These are phyloP conservation scores for Sorex maritimensis DNA, from an alignment of 2,797 vertebrate species.

Conservation along the genomic window DNA sequence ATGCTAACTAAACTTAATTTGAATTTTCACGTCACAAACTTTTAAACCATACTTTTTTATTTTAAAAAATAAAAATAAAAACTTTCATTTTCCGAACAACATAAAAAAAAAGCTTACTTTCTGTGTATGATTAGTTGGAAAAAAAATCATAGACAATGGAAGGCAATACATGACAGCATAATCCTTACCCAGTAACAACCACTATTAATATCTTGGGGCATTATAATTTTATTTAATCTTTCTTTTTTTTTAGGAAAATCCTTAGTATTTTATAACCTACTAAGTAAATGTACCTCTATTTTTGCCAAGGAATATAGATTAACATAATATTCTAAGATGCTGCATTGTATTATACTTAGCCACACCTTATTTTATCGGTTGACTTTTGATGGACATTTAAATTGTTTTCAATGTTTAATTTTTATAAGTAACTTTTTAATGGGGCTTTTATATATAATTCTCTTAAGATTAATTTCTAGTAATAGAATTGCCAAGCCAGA, in stretches of 20 bases:
- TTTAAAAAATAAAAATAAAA: neutral
- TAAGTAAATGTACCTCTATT: neutral
- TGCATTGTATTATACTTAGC: slow-evolving; percentile 19
- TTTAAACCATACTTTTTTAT: neutral
- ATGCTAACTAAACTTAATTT: neutral
- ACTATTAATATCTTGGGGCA: neutral
- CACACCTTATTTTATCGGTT: neutral
- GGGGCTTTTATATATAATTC: neutral
- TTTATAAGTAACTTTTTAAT: neutral
- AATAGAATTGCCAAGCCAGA: neutral
- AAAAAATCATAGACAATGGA: neutral
- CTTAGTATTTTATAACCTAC: neutral
- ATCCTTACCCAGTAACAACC: neutral
- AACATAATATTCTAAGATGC: neutral
- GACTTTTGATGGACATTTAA: neutral
- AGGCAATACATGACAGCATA: neutral
- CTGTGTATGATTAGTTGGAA: neutral
- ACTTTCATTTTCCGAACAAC: neutral
- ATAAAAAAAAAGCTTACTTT: neutral
- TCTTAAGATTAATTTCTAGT: neutral
- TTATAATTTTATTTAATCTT: neutral
- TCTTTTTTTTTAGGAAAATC: neutral
- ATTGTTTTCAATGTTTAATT: neutral
- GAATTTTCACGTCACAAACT: neutral
- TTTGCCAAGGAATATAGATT: neutral